phyloP scores from a whole-genome alignment of 2,888 invertebrate species.

The Noctua pronuba region DNA sequence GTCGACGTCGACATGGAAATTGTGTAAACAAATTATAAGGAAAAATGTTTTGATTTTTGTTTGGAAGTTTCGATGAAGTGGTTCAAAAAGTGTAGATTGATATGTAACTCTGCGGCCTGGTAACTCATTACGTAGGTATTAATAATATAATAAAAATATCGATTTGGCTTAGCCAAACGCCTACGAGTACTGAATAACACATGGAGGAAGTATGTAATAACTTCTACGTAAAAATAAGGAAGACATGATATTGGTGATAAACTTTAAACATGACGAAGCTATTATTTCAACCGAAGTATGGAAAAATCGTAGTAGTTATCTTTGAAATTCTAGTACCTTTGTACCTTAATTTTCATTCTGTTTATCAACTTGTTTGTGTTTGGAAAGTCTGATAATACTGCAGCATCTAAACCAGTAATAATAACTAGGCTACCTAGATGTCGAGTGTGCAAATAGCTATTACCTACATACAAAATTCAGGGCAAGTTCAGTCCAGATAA shows the following conservation, averaged over 20 bases:
- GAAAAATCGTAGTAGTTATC: not conserved
- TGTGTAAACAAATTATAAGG: conserved; percentile 24
- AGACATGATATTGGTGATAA: not conserved
- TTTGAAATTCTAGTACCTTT: not conserved
- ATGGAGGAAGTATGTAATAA: not conserved
- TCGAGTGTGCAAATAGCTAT: not conserved
- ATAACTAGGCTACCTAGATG: not conserved
- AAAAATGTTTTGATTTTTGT: conserved; percentile 15
- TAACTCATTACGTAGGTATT: conserved; percentile 1
- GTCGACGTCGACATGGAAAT: conserved; percentile 11
- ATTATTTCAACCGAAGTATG: not conserved
- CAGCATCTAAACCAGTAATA: not conserved
- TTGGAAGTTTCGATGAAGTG: conserved; percentile 14
- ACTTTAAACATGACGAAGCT: not conserved
- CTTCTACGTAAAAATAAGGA: conserved; percentile 6
- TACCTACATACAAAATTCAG: not conserved
- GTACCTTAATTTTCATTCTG: not conserved
- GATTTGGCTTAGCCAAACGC: not conserved
- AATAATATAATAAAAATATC: conserved; percentile 8
- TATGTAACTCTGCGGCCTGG: not conserved
- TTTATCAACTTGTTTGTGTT: not conserved
- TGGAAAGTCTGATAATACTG: not conserved
- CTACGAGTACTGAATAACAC: not conserved
- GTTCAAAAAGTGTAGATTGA: conserved; percentile 15
- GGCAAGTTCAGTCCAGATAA: not conserved